Base-by-base conservation (phyloP, 2,113 vertebrate genomes). In the Xenopus laevis region DNA sequence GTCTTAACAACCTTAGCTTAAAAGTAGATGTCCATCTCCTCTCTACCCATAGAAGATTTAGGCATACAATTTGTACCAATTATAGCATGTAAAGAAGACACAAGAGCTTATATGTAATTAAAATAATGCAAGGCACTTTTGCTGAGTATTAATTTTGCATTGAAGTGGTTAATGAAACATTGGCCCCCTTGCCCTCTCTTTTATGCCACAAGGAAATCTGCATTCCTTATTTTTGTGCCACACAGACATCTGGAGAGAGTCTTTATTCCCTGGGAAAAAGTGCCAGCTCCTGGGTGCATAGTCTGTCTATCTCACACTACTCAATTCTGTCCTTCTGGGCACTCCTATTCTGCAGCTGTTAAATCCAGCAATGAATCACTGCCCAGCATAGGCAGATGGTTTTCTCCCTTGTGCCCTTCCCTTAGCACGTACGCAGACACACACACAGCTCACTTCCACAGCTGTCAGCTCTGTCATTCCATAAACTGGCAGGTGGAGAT, bases 161-260 rank as follows among this genome's bases (percentile, higher is more conserved):
- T 70, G 67, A 53, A 70, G 40, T 70, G 60, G 74, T 70, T 77
- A 77, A 70, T 57, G 20, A 46, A 59, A 61, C 67, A 52, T 63
- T 76, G 67, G 74, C 66, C 69, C 74, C 27, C 65, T 57, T 16
- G n/a, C 23, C 67, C 66, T 76, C 66, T 62, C 12, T 62, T 75
- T 69, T 62, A 46, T 77, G 68, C 66, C 74, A 70, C 59, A 57
- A 64, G 74, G 50, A 76, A 76, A 77, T 77, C 66, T 53, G 59
- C 59, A 77, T 77, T 70, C 74, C 58, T 77, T 18, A n/a, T 76
- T 77, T 77, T 77, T 77, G 74, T 77, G 74, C 74, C 67, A 77
- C 67, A 67, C 66, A 70, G 74, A 70, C 74, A 77, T 77, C 74
- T 77, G 74, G 74, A 70, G 60, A 70, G 67, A 63, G 74, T 67